These are phyloP conservation scores for Prunella himalayana DNA, from an alignment of 2,113 vertebrate species.

Conservation along the genomic window DNA sequence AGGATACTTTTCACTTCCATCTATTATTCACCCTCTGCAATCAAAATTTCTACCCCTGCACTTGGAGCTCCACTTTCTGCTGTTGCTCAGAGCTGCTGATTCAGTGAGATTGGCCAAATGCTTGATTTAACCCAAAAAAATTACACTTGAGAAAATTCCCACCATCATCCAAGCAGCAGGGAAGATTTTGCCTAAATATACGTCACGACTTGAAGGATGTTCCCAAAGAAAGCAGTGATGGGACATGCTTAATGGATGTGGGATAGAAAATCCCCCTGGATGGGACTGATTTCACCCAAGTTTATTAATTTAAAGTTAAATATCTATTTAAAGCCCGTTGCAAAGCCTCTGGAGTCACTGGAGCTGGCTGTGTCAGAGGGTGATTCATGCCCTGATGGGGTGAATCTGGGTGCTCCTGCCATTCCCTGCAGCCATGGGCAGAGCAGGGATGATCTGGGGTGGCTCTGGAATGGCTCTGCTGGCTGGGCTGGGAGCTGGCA, in stretches of 20 bases:
- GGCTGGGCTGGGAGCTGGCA: background rate
- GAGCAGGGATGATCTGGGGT: background rate
- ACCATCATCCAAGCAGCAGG: background rate
- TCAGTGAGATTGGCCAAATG: background rate
- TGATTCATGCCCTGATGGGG: background rate
- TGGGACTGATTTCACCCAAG: background rate
- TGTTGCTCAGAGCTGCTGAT: background rate
- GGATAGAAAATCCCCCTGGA: background rate
- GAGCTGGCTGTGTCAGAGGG: background rate
- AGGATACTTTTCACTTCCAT: constrained; percentile 58
- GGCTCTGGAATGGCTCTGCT: background rate
- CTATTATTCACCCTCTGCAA: constrained; percentile 44
- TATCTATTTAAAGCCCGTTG: background rate
- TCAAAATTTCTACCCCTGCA: background rate
- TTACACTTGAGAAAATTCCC: background rate
- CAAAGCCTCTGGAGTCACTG: background rate
- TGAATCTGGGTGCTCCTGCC: constrained; percentile 5
- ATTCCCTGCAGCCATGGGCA: background rate
- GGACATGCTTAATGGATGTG: background rate
- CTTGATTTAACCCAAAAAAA: background rate
- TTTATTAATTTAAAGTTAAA: background rate
- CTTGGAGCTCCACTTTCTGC: constrained; percentile 9
- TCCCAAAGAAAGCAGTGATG: background rate
- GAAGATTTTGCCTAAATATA: background rate
- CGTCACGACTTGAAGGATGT: background rate